Evolutionary conservation across 2,113 vertebrate genomes (phyloP).

Genomic region (Dipodomys ordii): DNA sequence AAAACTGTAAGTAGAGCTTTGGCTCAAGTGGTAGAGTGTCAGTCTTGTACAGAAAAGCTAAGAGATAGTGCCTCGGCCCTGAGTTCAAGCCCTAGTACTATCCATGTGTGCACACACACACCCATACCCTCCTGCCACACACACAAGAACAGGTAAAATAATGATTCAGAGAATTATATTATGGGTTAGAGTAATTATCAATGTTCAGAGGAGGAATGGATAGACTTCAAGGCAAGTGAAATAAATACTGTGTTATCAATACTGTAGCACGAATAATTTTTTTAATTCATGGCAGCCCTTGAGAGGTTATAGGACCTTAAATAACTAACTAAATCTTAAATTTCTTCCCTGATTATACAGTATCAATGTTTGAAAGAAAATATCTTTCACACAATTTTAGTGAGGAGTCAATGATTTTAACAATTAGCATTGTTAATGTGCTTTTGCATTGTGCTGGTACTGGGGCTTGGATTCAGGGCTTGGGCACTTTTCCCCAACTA

Average conservation of each 20-base stretch:
- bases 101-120: no score
- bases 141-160: no score
- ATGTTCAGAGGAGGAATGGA: neutral
- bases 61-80: no score
- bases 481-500: no score
- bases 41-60: no score
- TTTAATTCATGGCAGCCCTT: neutral
- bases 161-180: neutral
- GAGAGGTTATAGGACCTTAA: neutral
- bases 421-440: neutral
- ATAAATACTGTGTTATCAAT: neutral
- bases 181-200: neutral
- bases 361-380: neutral
- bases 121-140: no score
- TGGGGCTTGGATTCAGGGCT: no score
- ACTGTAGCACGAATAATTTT: neutral
- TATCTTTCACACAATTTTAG: constrained; percentile 19
- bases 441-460: no score
- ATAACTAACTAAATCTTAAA: neutral
- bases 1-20: no score
- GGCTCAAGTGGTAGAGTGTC: no score
- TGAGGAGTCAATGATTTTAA: neutral
- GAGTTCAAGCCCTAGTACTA: no score
- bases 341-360: neutral
- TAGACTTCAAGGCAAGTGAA: neutral